These are phyloP conservation scores for Malacoctenus gilli DNA, from an alignment of 2,797 vertebrate species.

Conservation along the genomic window DNA sequence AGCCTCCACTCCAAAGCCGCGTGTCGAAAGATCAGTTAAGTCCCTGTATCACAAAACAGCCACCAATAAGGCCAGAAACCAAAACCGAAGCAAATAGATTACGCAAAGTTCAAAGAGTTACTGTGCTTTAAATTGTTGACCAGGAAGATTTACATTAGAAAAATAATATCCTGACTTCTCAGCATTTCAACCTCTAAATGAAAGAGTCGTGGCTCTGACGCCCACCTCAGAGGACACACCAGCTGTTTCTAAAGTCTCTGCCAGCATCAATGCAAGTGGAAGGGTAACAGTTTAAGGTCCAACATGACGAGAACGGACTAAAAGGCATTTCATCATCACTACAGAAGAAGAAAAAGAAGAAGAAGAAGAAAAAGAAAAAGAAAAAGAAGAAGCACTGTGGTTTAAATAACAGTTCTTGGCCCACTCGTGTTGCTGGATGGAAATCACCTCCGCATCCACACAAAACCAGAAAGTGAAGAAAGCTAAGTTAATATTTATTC, in stretches of 20 bases:
- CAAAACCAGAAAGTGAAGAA: conserved; percentile 59
- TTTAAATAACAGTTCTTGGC: conserved; percentile 74
- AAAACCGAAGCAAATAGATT: conserved; percentile 61
- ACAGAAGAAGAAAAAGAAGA: conserved; percentile 51
- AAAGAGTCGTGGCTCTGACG: conserved; percentile 35
- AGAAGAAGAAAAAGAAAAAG: conserved; percentile 48
- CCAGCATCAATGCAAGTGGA: conserved; percentile 38
- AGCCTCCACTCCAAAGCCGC: conserved; percentile 13
- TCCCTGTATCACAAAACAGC: conserved; percentile 42
- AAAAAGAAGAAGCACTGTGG: conserved; percentile 63
- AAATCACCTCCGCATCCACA: conserved; percentile 61
- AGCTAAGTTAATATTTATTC: conserved; percentile 56
- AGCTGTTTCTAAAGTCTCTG: conserved; percentile 36
- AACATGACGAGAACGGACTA: conserved; percentile 48
- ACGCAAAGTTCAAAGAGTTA: conserved; percentile 57
- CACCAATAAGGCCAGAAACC: conserved; percentile 69
- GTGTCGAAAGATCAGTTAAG: conserved; percentile 32
- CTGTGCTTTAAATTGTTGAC: conserved; percentile 50
- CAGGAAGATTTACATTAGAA: conserved; percentile 64
- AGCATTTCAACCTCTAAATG: conserved; percentile 55
- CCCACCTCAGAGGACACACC: conserved; percentile 41
- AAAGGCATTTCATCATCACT: conserved; percentile 53
- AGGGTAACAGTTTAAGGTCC: conserved; percentile 69
- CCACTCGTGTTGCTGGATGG: conserved; percentile 59
- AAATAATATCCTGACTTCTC: conserved; percentile 65